phyloP scores from a whole-genome alignment of 2,888 invertebrate genomes.

The Drosophila gaucha region DNA sequence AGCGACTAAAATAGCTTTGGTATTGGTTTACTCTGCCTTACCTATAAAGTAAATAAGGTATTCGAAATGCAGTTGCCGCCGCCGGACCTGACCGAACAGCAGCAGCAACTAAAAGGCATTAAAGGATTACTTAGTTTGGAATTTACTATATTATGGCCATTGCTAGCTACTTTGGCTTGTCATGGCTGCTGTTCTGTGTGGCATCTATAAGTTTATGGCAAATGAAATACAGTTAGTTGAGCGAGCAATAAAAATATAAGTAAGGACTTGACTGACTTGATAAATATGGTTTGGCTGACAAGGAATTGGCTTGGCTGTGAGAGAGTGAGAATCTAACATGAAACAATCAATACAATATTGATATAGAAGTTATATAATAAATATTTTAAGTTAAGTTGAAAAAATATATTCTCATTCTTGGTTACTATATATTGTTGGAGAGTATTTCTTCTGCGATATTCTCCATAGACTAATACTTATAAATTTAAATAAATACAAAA shows the following conservation, averaged over 20 bases:
- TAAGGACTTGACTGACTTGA: not conserved
- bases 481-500: too few species aligned
- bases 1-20: constrained; percentile 69
- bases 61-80: constrained; percentile 56
- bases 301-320: too few species aligned
- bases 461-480: too few species aligned
- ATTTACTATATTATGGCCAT: constrained; percentile 66
- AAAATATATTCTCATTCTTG: too few species aligned
- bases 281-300: constrained; percentile 13
- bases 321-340: too few species aligned
- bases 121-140: constrained; percentile 71
- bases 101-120: constrained; percentile 64
- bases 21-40: constrained; percentile 61
- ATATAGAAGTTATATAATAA: too few species aligned
- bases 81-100: too few species aligned
- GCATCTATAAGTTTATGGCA: constrained; percentile 44
- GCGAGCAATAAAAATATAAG: not conserved
- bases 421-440: too few species aligned
- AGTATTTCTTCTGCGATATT: too few species aligned
- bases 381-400: too few species aligned
- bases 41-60: constrained; percentile 76
- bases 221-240: constrained; percentile 38
- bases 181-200: constrained; percentile 18
- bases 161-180: constrained; percentile 39
- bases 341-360: too few species aligned